Percentiles rank a stretch among this genome's conserved stretches.
phyloP scores from a whole-genome alignment of 1,140 invertebrate genomes.

The Helicoverpa armigera region DNA sequence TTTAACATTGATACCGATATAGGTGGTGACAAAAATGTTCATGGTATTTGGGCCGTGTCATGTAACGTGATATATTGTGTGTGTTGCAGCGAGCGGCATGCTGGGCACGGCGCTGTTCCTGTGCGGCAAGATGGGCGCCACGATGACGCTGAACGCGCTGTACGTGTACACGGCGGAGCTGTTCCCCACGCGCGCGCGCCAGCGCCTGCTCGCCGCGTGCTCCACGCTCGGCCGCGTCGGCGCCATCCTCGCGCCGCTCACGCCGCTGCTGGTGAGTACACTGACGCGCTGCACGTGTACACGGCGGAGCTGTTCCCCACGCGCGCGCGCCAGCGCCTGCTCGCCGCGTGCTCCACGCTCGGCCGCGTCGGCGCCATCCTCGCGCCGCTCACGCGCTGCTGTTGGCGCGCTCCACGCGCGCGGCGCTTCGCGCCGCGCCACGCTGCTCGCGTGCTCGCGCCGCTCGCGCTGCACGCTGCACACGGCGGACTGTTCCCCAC shows the following conservation, averaged over 20 bases:
- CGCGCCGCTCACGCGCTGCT: no score
- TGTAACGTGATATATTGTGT: background rate
- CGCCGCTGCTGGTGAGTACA: slow-evolving; percentile 67
- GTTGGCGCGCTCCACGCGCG: no score
- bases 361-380: no score
- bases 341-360: no score
- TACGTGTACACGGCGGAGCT: slow-evolving; percentile 82
- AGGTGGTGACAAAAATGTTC: background rate
- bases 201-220: slow-evolving; percentile 76
- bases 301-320: no score
- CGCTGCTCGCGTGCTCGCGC: no score
- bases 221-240: slow-evolving; percentile 74
- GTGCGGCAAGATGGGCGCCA: slow-evolving; percentile 75
- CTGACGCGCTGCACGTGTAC: no score
- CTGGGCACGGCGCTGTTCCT: slow-evolving; percentile 71
- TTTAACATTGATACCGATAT: background rate
- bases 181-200: slow-evolving; percentile 77
- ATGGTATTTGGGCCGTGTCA: background rate
- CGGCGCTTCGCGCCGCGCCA: no score
- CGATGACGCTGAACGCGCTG: slow-evolving; percentile 79
- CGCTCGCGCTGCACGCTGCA: no score
- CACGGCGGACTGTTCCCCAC: no score
- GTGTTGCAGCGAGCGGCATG: slow-evolving; percentile 53
- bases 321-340: no score
- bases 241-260: slow-evolving; percentile 75